A percentile compares a stretch with the other conserved stretches of the same genome.
Evolutionary conservation across 2,797 vertebrate species (phyloP).

Genomic region (Carcharodon carcharias): DNA sequence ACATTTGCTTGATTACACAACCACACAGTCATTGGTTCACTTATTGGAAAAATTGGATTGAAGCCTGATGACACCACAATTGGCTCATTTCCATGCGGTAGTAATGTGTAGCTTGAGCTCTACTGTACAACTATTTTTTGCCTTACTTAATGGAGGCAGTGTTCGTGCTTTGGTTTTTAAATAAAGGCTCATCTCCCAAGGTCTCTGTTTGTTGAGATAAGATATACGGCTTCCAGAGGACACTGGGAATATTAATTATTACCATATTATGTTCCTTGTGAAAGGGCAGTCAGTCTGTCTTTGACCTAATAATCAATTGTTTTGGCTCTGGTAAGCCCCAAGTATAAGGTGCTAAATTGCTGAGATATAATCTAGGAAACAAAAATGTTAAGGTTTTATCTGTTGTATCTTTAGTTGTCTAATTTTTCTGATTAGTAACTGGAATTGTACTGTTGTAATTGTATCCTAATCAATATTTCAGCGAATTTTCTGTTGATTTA

Average conservation of each 20-base stretch:
- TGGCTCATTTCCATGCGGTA: constrained; percentile 53
- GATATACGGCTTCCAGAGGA: neutral
- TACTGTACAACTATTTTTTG: constrained; percentile 39
- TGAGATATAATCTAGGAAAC: neutral
- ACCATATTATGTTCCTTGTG: neutral
- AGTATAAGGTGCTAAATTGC: neutral
- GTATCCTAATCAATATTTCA: neutral
- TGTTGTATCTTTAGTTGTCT: neutral
- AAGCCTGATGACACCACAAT: constrained; percentile 48
- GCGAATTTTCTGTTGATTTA: neutral
- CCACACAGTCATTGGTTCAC: constrained; percentile 51
- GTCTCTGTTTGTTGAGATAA: constrained; percentile 22
- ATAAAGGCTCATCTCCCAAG: constrained; percentile 47
- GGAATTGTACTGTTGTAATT: neutral
- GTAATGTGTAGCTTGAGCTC: constrained; percentile 48
- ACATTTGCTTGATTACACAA: constrained; percentile 52
- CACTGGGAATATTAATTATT: neutral
- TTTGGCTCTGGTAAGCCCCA: neutral
- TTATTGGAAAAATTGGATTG: constrained; percentile 53
- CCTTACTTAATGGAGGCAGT: constrained; percentile 49
- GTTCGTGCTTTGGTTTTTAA: constrained; percentile 47
- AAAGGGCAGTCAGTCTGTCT: neutral
- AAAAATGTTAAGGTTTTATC: neutral
- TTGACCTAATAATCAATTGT: neutral
- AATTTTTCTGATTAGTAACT: neutral